Base-by-base conservation (phyloP, 2,113 vertebrate genomes). In the Sinocyclocheilus maitianheensis region DNA sequence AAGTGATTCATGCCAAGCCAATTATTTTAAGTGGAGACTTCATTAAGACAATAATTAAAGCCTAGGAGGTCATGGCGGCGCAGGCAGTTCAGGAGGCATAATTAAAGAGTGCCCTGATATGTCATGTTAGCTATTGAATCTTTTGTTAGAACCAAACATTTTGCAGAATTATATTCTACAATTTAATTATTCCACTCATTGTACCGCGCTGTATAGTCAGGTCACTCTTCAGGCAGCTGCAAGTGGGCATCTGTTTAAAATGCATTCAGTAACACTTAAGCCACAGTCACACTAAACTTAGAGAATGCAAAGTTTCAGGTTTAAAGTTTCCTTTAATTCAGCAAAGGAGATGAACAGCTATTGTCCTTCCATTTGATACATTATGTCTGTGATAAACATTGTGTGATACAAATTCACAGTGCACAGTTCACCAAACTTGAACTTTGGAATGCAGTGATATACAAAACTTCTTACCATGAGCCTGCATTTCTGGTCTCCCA, bases 1-100 rank as follows among this genome's bases (percentile, higher is more conserved):
- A 65, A 63, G 60, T 3, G 55, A 84, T 48, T 84, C 53, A 65
- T 63, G 72, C 83, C 72, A 84, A 76, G 60, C 83, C 58, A 84
- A 62, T 84, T 75, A 83, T 83, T 75, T 77, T 77, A 84, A 76
- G 53, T 84, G 83, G 83, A 62, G 74, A 84, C 71, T 84, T 75
- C 12, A 84, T 77, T 77, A 84, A 65, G 74, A 77, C 71, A 84
- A 77, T 77, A 63, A 62, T 65, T 62, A 63, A 75, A 84, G 34
- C n/a, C n/a, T n/a, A n/a, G n/a, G n/a, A n/a, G n/a, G n/a, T n/a
- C n/a, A n/a, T n/a, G n/a, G n/a, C n/a, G n/a, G n/a, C n/a, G n/a
- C n/a, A n/a, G n/a, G n/a, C n/a, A n/a, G n/a, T n/a, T n/a, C n/a
- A n/a, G n/a, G n/a, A n/a, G n/a, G n/a, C n/a, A 77, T 77, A 63